A percentile compares a stretch with the other conserved stretches of the same genome.
Conservation (phyloP, 1,140 invertebrate species). For the Atta colombica region DNA sequence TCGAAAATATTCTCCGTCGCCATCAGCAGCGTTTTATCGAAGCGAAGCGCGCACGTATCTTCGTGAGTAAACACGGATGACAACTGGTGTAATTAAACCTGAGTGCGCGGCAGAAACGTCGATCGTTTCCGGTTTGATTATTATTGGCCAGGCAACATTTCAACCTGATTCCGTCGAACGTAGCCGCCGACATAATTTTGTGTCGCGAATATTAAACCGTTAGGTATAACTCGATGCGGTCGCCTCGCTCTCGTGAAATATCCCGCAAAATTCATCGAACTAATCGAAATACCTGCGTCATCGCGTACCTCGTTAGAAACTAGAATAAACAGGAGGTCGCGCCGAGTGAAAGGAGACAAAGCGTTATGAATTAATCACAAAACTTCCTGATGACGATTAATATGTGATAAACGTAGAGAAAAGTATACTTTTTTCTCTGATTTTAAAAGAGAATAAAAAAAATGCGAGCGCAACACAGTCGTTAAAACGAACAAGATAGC, state of each 20-base stretch:
- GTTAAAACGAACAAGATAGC: not conserved
- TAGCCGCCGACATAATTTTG: constrained; percentile 71
- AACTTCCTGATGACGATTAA: constrained; percentile 34
- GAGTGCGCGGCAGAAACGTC: constrained; percentile 72
- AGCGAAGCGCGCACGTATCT: constrained; percentile 65
- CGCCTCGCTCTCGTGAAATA: constrained; percentile 59
- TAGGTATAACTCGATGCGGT: constrained; percentile 69
- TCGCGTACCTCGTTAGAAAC: constrained; percentile 40
- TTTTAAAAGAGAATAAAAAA: not conserved
- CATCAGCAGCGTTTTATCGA: constrained; percentile 35
- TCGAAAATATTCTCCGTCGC: constrained; percentile 56
- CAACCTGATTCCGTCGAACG: constrained; percentile 74
- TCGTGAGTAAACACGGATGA: constrained; percentile 73
- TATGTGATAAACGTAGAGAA: not conserved
- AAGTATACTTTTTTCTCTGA: not conserved
- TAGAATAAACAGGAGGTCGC: constrained; percentile 33
- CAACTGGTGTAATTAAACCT: constrained; percentile 77
- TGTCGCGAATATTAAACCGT: constrained; percentile 76
- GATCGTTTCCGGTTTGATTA: constrained; percentile 74
- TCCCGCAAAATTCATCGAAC: constrained; percentile 70
- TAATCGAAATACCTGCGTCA: constrained; percentile 57
- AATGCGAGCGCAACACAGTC: not conserved
- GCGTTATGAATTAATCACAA: constrained; percentile 25
- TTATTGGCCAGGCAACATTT: constrained; percentile 74
- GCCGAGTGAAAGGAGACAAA: constrained; percentile 10